Base-by-base conservation (phyloP, 2,113 vertebrate genomes). In the Thryonomys swinderianus region DNA sequence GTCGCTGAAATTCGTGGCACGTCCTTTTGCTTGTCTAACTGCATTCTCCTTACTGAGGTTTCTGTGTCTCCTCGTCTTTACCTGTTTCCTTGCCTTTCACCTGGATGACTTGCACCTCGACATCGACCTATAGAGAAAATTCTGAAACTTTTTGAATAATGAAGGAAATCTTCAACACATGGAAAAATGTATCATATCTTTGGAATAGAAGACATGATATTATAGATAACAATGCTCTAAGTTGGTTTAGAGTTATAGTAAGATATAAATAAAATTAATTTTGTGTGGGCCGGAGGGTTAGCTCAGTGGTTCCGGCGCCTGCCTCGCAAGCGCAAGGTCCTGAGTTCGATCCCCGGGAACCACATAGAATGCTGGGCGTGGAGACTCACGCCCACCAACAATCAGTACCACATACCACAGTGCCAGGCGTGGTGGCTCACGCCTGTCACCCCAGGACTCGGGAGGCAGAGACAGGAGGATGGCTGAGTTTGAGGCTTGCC, bases 21-120 rank as follows among this genome's bases (percentile, higher is more conserved):
- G 55, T 93, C 89, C 34, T 10, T 94, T 94, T 89, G 53, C 48
- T 23, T 84, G 64, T 89, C 51, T 79, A 61, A 82, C 55, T 55
- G 57, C 62, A 37, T 18, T 51, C 21, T 4, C 27, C 11, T 94
- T 92, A 45, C 25, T 84, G 37, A 89, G 86, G 78, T 80, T 62
- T 89, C 40, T n/a, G 11, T 2, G n/a, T 51, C 17, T 88, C 16
- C 64, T 55, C 62, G 42, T 61, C 82, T 59, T 89, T 20, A 23
- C 1, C 8, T 21, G 59, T 51, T 45, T 59, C 30, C 51, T 34
- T 81, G 42, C 18, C 62, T 93, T 88, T 67, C 85, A 32, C 27
- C 59, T 27, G 12, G 74, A 89, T 66, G 53, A 23, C 40, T 66
- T 69, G 86, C 37, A 82, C 64, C 3, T 88, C 42, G 20, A 83